phyloP scores from a whole-genome alignment of 2,797 vertebrate genomes.

The Thamnophis elegans region DNA sequence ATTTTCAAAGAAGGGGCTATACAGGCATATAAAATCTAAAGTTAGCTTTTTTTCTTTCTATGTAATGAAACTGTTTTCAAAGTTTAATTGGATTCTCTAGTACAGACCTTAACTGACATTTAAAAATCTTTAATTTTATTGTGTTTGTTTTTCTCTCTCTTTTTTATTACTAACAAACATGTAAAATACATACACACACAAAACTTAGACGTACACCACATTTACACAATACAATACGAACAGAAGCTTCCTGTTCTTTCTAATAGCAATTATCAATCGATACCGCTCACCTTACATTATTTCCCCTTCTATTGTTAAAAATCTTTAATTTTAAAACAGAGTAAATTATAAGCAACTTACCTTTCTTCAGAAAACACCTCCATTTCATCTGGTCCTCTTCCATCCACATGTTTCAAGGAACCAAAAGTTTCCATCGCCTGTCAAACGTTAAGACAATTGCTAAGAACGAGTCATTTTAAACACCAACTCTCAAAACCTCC shows the following conservation, averaged over 20 bases:
- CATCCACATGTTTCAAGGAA: conserved; percentile 62
- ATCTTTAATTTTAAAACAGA: neutral
- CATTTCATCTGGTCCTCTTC: conserved; percentile 68
- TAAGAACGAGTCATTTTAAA: conserved; percentile 1
- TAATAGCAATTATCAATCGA: too few relatives aligned
- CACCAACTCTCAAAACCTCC: neutral
- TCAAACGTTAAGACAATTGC: conserved; percentile 56
- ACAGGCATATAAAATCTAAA: neutral
- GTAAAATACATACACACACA: too few relatives aligned
- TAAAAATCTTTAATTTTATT: neutral
- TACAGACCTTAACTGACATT: neutral
- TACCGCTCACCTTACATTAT: too few relatives aligned
- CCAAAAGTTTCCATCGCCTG: conserved; percentile 75
- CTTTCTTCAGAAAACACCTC: conserved; percentile 74
- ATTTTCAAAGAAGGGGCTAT: neutral
- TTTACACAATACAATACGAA: too few relatives aligned
- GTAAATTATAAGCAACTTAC: conserved; percentile 64
- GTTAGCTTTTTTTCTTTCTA: neutral
- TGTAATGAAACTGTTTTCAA: neutral
- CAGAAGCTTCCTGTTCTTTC: too few relatives aligned
- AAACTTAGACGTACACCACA: too few relatives aligned
- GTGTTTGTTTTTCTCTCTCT: too few relatives aligned
- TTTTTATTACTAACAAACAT: too few relatives aligned
- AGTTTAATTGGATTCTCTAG: neutral
- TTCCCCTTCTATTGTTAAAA: too few relatives aligned